These are phyloP conservation scores for Bucorvus abyssinicus DNA, from an alignment of 2,797 vertebrate genomes.

Conservation along the genomic window DNA sequence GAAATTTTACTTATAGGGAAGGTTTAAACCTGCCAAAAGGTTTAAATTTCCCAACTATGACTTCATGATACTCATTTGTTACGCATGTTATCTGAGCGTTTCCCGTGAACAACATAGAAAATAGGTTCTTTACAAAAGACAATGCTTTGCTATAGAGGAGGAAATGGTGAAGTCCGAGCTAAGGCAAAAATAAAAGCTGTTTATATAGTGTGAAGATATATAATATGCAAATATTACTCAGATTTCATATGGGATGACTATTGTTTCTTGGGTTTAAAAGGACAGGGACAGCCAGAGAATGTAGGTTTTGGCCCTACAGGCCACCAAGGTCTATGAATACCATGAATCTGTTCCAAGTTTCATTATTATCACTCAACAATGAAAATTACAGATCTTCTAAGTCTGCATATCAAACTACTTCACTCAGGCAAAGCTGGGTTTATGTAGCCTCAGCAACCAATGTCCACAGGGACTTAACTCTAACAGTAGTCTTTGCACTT, in stretches of 20 bases:
- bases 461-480: not conserved
- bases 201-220: not conserved
- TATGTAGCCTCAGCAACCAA: not conserved
- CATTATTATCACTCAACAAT: not conserved
- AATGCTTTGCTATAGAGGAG: not conserved
- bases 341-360: not conserved
- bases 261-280: not conserved
- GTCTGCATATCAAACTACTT: not conserved
- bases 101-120: not conserved
- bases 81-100: not conserved
- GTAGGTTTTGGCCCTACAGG: not conserved
- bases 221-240: not conserved
- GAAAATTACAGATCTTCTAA: not conserved
- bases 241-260: not conserved
- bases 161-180: not conserved
- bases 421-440: not conserved
- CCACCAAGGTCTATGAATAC: not conserved
- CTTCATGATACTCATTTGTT: not conserved
- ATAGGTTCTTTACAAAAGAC: not conserved
- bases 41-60: not conserved
- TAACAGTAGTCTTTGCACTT: not conserved
- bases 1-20: not conserved
- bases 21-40: not conserved
- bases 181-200: not conserved
- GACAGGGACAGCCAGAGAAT: not conserved